Evolutionary conservation across 1,140 invertebrate genomes (phyloP).

Genomic region (Zaprionus kolodkinae): DNA sequence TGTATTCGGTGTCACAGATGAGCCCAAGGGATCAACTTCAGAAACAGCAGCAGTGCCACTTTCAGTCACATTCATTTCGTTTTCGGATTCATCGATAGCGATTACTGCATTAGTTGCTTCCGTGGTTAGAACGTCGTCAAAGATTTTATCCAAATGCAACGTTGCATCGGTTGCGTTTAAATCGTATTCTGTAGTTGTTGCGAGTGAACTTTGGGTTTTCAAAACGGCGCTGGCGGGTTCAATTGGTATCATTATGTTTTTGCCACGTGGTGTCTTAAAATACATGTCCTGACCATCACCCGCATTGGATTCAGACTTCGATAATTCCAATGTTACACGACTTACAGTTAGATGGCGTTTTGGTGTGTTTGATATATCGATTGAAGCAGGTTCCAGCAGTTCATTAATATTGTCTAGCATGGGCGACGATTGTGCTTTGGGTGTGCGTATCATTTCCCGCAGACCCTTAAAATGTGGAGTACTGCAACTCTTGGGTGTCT

Average conservation of each 20-base stretch:
- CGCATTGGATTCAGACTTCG: neutral
- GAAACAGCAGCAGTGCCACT: conserved; percentile 23
- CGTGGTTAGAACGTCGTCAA: conserved; percentile 61
- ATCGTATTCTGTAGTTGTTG: conserved; percentile 66
- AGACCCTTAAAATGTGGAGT: conserved; percentile 70
- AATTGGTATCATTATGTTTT: conserved; percentile 74
- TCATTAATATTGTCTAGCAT: conserved; percentile 65
- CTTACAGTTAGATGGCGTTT: conserved; percentile 20
- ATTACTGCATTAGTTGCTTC: conserved; percentile 35
- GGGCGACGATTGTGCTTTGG: conserved; percentile 57
- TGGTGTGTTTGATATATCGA: conserved; percentile 17
- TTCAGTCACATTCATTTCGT: conserved; percentile 56
- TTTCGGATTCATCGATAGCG: conserved; percentile 40
- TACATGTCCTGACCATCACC: conserved; percentile 45
- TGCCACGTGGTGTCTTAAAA: conserved; percentile 72
- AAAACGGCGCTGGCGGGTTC: conserved; percentile 68
- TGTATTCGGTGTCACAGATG: neutral
- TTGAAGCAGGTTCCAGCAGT: conserved; percentile 49
- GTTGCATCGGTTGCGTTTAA: conserved; percentile 55
- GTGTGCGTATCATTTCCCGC: conserved; percentile 64
- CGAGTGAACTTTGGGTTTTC: conserved; percentile 31
- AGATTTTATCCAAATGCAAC: conserved; percentile 63
- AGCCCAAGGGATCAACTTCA: conserved; percentile 42
- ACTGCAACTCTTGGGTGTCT: conserved; percentile 68
- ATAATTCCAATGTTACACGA: conserved; percentile 18